A percentile compares a stretch with the other conserved stretches of the same genome.
Conservation (phyloP, 92 coral and sea anemone genomes). For the Pocillopora grandis region DNA sequence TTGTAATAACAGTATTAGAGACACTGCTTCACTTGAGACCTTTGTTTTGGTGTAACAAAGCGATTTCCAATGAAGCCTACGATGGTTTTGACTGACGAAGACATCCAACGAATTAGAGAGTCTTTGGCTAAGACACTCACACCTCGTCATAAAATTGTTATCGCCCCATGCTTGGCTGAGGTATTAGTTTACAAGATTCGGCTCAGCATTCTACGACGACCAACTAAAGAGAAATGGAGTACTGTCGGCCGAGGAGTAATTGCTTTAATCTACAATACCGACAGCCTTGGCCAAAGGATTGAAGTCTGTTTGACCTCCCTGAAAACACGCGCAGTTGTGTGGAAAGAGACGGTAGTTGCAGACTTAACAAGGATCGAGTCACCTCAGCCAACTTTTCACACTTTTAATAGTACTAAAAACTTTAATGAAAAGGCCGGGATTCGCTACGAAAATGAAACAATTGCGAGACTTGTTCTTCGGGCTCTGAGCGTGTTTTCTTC, state of each 20-base stretch:
- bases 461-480: constrained; percentile 83
- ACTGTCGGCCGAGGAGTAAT: constrained; percentile 70
- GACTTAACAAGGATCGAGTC: constrained; percentile 72
- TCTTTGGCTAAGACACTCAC: constrained; percentile 66
- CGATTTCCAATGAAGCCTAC: constrained; percentile 59
- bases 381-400: constrained; percentile 89
- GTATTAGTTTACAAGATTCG: constrained; percentile 75
- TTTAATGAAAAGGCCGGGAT: constrained; percentile 83
- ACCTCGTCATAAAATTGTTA: constrained; percentile 72
- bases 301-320: constrained; percentile 71
- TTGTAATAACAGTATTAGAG: background rate
- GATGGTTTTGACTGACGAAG: constrained; percentile 80
- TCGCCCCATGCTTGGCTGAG: constrained; percentile 90
- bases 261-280: constrained; percentile 79
- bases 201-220: constrained; percentile 66
- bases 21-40: constrained; percentile 16
- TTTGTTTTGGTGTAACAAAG: constrained; percentile 24
- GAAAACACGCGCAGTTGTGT: constrained; percentile 63
- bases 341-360: constrained; percentile 94
- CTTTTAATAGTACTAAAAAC: constrained; percentile 82
- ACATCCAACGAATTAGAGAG: constrained; percentile 64
- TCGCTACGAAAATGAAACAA: constrained; percentile 79
- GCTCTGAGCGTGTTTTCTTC: constrained; percentile 85
- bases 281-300: constrained; percentile 71
- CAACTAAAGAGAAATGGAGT: constrained; percentile 80